These are phyloP conservation scores for Argyrosomus regius DNA, from an alignment of 2,797 vertebrate species.

Conservation along the genomic window DNA sequence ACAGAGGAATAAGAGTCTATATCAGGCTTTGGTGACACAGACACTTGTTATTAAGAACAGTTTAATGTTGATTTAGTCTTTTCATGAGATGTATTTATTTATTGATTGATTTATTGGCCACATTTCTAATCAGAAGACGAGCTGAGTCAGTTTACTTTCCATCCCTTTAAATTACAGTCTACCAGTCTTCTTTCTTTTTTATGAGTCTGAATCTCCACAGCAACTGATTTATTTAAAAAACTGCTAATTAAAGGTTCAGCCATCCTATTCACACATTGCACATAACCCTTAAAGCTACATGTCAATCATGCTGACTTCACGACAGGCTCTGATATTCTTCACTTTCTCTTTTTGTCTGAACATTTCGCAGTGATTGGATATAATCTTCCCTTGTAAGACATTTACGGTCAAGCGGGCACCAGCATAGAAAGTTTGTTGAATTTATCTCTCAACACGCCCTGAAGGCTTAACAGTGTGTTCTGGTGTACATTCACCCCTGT, in stretches of 20 bases:
- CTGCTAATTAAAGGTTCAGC: conserved; percentile 49
- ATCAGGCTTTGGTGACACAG: no score
- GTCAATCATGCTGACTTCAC: conserved; percentile 44
- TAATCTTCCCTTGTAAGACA: conserved; percentile 33
- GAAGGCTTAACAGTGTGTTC: conserved; percentile 46
- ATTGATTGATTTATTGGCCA: neutral
- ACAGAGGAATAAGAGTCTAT: no score
- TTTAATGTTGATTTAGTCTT: neutral
- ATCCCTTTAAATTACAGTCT: conserved; percentile 19
- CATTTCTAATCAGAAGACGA: no score
- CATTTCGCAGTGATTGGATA: conserved; percentile 40
- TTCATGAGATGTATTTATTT: neutral
- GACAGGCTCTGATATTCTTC: neutral
- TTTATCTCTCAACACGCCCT: conserved; percentile 51
- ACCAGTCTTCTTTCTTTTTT: conserved; percentile 28
- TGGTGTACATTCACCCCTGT: conserved; percentile 43
- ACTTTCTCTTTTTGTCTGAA: conserved; percentile 19
- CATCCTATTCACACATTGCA: conserved; percentile 36
- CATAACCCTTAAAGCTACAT: conserved; percentile 28
- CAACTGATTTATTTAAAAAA: conserved; percentile 44
- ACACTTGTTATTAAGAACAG: no score
- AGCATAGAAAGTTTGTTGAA: conserved; percentile 34
- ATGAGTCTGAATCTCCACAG: conserved; percentile 49
- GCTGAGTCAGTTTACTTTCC: conserved; percentile 30
- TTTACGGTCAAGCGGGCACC: conserved; percentile 34